Conservation (phyloP, 2,797 vertebrate species). For the Crenuchus spilurus region DNA sequence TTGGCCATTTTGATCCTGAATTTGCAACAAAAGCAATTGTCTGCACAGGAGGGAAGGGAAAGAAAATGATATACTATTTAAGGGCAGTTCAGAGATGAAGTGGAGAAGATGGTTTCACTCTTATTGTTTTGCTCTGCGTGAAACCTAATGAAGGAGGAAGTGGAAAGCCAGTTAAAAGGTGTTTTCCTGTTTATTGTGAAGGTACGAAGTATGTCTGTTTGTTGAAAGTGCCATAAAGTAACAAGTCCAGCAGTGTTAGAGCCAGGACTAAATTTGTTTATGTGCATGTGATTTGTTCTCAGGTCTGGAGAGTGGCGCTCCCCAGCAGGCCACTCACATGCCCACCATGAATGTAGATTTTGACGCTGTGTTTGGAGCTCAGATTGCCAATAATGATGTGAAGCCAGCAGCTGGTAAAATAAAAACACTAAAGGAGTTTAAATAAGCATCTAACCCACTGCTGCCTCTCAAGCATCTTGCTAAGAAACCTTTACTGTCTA, state of each 20-base stretch:
- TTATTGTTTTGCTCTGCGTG: not conserved
- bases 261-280: conserved; percentile 18
- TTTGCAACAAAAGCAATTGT: too few relatives aligned
- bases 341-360: conserved; percentile 89
- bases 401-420: conserved; percentile 83
- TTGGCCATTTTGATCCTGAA: too few relatives aligned
- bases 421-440: conserved; percentile 1
- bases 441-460: conserved; percentile 31
- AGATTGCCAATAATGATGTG: conserved; percentile 76
- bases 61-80: not conserved
- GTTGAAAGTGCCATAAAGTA: not conserved
- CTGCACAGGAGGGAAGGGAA: not conserved
- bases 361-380: conserved; percentile 90
- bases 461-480: conserved; percentile 2
- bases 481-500: conserved; percentile 29
- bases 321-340: conserved; percentile 67
- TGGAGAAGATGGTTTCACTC: not conserved
- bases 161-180: not conserved
- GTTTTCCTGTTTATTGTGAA: not conserved
- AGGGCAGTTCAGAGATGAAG: not conserved
- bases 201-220: too few relatives aligned
- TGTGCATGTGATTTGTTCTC: conserved; percentile 64
- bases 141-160: not conserved
- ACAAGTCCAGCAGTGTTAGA: not conserved
- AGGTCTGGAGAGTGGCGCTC: conserved; percentile 78